Conservation (phyloP, 2,113 vertebrate species). For the Amphiprion percula region DNA sequence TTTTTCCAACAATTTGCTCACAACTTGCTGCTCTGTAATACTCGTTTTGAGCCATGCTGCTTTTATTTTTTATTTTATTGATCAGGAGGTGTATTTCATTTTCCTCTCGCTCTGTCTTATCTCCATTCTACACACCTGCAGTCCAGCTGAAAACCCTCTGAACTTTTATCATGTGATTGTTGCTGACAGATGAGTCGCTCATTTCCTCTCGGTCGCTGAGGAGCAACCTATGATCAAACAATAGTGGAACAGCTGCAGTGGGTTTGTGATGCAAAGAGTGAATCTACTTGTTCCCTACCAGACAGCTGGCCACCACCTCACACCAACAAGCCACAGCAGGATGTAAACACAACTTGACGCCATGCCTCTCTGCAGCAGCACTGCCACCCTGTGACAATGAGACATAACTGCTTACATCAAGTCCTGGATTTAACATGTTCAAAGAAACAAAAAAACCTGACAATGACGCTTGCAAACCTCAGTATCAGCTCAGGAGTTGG, state of each 20-base stretch:
- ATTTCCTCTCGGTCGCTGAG: too few relatives aligned
- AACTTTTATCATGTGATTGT: too few relatives aligned
- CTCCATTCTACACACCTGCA: too few relatives aligned
- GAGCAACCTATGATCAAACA: not conserved
- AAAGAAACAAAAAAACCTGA: not conserved
- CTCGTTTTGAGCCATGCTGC: too few relatives aligned
- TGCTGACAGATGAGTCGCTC: too few relatives aligned
- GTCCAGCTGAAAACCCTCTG: too few relatives aligned
- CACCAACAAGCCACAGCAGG: not conserved
- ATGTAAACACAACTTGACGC: not conserved
- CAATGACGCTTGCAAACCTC: not conserved
- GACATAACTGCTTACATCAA: not conserved
- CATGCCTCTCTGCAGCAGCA: not conserved
- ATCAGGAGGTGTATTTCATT: too few relatives aligned
- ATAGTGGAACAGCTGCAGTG: conserved; percentile 1
- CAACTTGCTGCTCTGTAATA: too few relatives aligned
- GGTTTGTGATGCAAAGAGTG: conserved; percentile 16
- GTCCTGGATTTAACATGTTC: not conserved
- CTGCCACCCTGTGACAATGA: conserved; percentile 1
- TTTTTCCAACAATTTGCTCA: too few relatives aligned
- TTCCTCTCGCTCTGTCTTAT: too few relatives aligned
- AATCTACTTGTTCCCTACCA: not conserved
- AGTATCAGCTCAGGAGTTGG: not conserved
- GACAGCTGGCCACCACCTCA: not conserved
- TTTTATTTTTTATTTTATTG: too few relatives aligned